Percentiles rank a stretch among this genome's conserved stretches.
These are phyloP conservation scores for roundworm (Caenorhabditis elegans) DNA, from an alignment of 1,140 invertebrate genomes.

Conservation along the genomic window WBcel235 BX284603.4:5531501-5532000, in stretches of 20 bases:
- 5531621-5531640: constrained; percentile 56
- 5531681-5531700: constrained; percentile 59
- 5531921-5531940: constrained; percentile 12
- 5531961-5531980: constrained; percentile 36
- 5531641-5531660: constrained; percentile 51
- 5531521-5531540: neutral
- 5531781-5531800: constrained; percentile 62
- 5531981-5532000: constrained; percentile 32
- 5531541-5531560: no score
- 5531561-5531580: no score
- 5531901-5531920: neutral
- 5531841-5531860: neutral
- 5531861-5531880: constrained; percentile 1
- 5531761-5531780: constrained; percentile 60
- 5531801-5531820: constrained; percentile 60
- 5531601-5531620: constrained; percentile 64
- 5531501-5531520: no score
- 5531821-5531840: constrained; percentile 55
- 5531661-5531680: constrained; percentile 60
- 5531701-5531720: constrained; percentile 62
- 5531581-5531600: constrained; percentile 26
- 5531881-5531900: neutral
- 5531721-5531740: constrained; percentile 58
- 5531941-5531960: neutral
- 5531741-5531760: constrained; percentile 64